Evolutionary conservation across 2,888 invertebrate species (phyloP), one percentile per base, ranked within the genome.

Genomic region (Drosophila aldrichi): DNA sequence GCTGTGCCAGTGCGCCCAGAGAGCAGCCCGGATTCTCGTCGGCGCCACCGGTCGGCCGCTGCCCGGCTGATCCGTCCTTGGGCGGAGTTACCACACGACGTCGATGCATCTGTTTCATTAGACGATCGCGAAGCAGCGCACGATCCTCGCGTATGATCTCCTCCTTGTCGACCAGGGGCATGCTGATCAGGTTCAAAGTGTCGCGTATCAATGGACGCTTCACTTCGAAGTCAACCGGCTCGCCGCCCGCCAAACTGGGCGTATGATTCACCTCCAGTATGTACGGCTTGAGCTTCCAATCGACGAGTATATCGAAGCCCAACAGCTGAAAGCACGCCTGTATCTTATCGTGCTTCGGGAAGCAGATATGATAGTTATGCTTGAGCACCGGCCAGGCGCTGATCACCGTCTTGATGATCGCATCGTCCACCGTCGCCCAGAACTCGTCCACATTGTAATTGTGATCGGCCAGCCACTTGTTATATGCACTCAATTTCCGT

Each of bases 231-330:
- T 98, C 98, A 49, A 98, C 94, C 7, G 29, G 38, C 73, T 95
- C 95, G 1, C 97, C 96, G 91, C 97, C 97, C 12, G 97, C 91
- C 97, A 98, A 92, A 12, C 98, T 98, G 0, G 98, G 98, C 10
- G 98, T 98, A 92, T 98, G 98, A 93, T 98, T 98, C 7, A 97
- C 97, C 94, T 98, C 98, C 69, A 98, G 94, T 62, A 98, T 95
- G 90, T 95, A 97, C 0, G 98, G 98, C 91, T 96, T 97, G 51
- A 98, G 93, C 86, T 96, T 96, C 91, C 96, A 95, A 92, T 98
- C 98, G 43, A 98, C 93, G 48, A 98, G 94, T 81, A 98, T 96
- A 92, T 98, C 98, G 88, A 97, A 97, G 25, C 98, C 98, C 38
- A 98, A 94, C 66, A 98, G 95, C 94, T 98, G 98, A 91, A 98